Evolutionary conservation across 2,797 vertebrate genomes (phyloP).

Genomic region (Sebastes itinus): DNA sequence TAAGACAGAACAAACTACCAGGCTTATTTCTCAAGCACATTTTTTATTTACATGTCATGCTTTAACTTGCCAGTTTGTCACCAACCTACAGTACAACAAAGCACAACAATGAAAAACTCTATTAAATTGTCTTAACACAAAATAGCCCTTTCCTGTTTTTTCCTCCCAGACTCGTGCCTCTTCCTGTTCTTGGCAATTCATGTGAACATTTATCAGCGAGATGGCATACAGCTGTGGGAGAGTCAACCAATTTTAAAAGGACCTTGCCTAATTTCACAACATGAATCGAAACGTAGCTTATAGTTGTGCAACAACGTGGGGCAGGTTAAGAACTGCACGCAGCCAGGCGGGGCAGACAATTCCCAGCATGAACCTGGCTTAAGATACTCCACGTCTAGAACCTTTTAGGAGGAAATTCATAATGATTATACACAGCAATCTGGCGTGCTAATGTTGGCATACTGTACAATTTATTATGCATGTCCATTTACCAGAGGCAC

Average conservation of each 20-base stretch:
- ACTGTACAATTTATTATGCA: not conserved
- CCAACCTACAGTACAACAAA: not conserved
- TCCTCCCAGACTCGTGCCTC: not conserved
- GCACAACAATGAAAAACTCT: not conserved
- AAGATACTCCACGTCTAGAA: not conserved
- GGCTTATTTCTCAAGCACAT: not conserved
- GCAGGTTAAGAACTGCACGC: constrained; percentile 43
- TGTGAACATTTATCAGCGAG: not conserved
- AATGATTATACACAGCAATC: not conserved
- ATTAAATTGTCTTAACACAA: constrained; percentile 15
- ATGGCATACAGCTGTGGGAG: not conserved
- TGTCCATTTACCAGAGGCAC: not conserved
- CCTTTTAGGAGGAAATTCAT: not conserved
- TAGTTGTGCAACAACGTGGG: constrained; percentile 36
- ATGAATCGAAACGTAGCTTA: not conserved
- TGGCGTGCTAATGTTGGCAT: not conserved
- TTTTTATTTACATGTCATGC: not conserved
- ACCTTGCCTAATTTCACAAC: not conserved
- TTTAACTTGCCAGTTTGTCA: not conserved
- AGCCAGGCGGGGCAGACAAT: not conserved
- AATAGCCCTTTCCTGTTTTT: not conserved
- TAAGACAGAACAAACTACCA: not conserved
- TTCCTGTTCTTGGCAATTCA: not conserved
- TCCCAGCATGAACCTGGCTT: not conserved
- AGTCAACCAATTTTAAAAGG: not conserved